Evolutionary conservation across 2,113 vertebrate species (phyloP), one percentile per base, ranked within the genome.

Genomic region (Microcebus tavaratra): DNA sequence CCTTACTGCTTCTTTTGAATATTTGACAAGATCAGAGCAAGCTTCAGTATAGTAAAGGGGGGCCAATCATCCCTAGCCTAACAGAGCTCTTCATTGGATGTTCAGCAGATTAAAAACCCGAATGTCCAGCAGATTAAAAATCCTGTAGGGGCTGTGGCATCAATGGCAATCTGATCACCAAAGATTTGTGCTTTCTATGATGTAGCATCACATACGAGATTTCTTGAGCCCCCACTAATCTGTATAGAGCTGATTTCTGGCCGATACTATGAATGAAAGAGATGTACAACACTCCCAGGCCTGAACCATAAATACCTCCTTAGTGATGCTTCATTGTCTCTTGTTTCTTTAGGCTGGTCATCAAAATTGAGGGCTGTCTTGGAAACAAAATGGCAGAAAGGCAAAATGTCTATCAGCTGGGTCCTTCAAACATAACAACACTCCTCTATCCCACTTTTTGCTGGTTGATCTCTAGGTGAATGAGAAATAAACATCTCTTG

Each of bases 41-140:
- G 39, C 9, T 21, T 59, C 11, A 68, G 8, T 17, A 36, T n/a
- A 63, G 57, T 34, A 57, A 91, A 63, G 42, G 6, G 48, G 2
- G 50, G 1, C 6, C 18, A 84, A 23, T 53, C 13, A 73, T 53
- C 50, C 13, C 3, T 61, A 87, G 61, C 2, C 8, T 73, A 23
- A 21, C 10, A 89, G 65, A 88, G 8, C 0, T 80, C 39, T 85
- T 65, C 53, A 59, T 5, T 55, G 36, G 5, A 81, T 89, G 45
- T 61, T 76, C 53, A 85, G 8, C 12, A 78, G 50, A 94, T 25
- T 48, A 57, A 88, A 75, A 95, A n/a, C 2, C 21, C 76, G 68
- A 94, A 94, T 93, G 53, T 72, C 57, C 45, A 85, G 5, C 23
- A 82, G 57, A 94, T 31, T 55, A 57, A 93, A 50, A 94, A 27